Evolutionary conservation across 2,888 invertebrate species (phyloP).

Genomic region (Schizaphis graminum): DNA sequence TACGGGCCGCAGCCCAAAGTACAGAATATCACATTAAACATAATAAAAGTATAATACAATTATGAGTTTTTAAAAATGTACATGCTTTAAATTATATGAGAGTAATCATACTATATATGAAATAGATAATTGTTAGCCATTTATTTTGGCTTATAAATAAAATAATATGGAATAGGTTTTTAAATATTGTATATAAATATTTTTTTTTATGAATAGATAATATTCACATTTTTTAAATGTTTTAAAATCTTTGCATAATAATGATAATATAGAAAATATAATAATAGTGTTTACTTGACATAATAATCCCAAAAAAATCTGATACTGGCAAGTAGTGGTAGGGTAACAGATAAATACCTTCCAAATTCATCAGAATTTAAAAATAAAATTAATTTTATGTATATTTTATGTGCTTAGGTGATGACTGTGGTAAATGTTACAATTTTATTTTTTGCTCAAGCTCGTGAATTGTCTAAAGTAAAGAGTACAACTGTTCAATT

Average conservation of each 20-base stretch:
- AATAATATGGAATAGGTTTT: background rate
- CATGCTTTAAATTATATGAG: background rate
- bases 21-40: no score
- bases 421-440: conserved; percentile 72
- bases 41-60: no score
- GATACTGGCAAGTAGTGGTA: background rate
- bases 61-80: background rate
- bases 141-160: background rate
- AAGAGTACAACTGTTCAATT: conserved; percentile 75
- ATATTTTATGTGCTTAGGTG: conserved; percentile 47
- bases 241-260: background rate
- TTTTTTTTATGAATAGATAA: background rate
- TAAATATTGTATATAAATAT: background rate
- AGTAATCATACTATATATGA: background rate
- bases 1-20: no score
- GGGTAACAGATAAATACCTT: background rate
- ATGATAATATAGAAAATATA: background rate
- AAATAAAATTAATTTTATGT: conserved; percentile 1
- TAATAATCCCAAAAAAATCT: background rate
- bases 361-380: background rate
- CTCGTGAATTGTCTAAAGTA: conserved; percentile 84
- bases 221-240: background rate
- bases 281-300: background rate
- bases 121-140: background rate
- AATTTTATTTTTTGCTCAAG: conserved; percentile 90